These are phyloP conservation scores for Geopemphigus sp. DNA, from an alignment of 1,140 invertebrate genomes.

Conservation along the genomic window DNA sequence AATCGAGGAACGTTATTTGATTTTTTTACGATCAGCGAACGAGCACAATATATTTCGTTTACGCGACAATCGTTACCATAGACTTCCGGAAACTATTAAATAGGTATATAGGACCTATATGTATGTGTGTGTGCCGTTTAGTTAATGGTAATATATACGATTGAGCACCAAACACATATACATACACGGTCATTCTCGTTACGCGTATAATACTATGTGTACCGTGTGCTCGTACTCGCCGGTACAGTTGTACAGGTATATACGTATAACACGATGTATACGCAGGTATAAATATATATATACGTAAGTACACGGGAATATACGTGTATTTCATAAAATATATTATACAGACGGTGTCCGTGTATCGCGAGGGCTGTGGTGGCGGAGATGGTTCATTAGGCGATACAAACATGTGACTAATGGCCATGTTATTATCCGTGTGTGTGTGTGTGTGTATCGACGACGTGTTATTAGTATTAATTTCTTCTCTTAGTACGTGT, in stretches of 20 bases:
- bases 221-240: too few species aligned
- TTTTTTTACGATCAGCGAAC: too few species aligned
- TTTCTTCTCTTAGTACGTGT: neutral
- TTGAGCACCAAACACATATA: constrained; percentile 21
- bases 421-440: constrained; percentile 1
- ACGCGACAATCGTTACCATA: too few species aligned
- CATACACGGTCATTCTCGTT: too few species aligned
- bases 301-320: too few species aligned
- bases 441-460: neutral
- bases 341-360: constrained; percentile 16
- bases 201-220: too few species aligned
- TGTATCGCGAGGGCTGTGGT: neutral
- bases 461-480: constrained; percentile 13
- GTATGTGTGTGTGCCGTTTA: neutral
- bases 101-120: too few species aligned
- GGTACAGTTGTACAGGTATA: neutral
- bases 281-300: neutral
- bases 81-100: too few species aligned
- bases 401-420: constrained; percentile 36
- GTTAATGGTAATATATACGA: constrained; percentile 15
- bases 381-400: neutral
- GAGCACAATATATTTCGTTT: too few species aligned
- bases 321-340: too few species aligned
- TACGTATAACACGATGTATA: neutral
- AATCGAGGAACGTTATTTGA: too few species aligned